Conservation (phyloP, 2,113 vertebrate genomes). For the Gnathonemus echidnorhynchus region DNA sequence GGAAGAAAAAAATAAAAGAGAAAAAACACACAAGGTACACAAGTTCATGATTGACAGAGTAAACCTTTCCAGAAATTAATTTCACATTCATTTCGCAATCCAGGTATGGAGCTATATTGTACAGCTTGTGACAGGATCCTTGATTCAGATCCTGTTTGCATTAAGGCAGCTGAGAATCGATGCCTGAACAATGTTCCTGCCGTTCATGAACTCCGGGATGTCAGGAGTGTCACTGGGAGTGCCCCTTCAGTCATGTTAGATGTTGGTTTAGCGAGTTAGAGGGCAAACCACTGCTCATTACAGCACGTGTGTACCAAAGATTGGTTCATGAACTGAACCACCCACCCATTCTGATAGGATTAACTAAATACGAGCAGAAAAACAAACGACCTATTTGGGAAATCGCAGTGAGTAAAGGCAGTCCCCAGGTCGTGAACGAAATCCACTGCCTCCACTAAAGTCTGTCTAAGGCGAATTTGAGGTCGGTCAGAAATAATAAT, state of each 20-base stretch:
- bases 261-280: not conserved
- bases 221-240: not conserved
- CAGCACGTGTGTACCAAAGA: not conserved
- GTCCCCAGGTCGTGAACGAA: not conserved
- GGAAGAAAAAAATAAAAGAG: not conserved
- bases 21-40: not conserved
- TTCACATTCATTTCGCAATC: not conserved
- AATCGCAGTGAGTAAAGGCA: not conserved
- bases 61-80: not conserved
- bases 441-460: not conserved
- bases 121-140: not conserved
- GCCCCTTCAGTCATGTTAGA: not conserved
- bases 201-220: not conserved
- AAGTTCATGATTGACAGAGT: not conserved
- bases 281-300: not conserved
- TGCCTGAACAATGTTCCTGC: not conserved
- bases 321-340: not conserved
- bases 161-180: not conserved
- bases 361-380: not conserved
- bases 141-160: not conserved
- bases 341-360: not conserved
- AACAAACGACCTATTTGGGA: not conserved
- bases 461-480: not conserved
- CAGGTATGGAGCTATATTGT: not conserved
- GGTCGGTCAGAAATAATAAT: not conserved